Percentiles rank a stretch among this genome's conserved stretches.
These are phyloP conservation scores for Ooceraea biroi DNA, from an alignment of 1,140 invertebrate genomes.

Conservation along the genomic window DNA sequence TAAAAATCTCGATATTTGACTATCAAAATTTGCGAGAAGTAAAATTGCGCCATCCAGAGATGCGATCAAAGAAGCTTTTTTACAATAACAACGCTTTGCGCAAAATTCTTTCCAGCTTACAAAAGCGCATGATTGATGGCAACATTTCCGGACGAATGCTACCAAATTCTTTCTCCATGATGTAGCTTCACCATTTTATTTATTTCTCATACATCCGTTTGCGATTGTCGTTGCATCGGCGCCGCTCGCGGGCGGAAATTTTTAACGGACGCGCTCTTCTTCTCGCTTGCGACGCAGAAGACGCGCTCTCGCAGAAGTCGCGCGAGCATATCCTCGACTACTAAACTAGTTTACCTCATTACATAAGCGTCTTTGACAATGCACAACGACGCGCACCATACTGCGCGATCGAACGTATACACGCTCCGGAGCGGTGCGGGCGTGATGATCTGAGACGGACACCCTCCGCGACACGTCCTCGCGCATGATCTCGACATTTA, in stretches of 20 bases:
- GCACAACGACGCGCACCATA: conserved; percentile 69
- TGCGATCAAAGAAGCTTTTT: background rate
- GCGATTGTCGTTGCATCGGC: background rate
- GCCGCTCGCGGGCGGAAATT: conserved; percentile 15
- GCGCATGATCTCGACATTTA: background rate
- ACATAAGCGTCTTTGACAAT: conserved; percentile 70
- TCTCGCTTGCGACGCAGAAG: conserved; percentile 29
- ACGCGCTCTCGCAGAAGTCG: background rate
- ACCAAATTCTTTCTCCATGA: too few species aligned
- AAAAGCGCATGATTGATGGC: background rate
- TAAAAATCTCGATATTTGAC: background rate
- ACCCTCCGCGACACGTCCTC: conserved; percentile 9
- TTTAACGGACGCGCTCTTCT: conserved; percentile 18
- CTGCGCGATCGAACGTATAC: conserved; percentile 46
- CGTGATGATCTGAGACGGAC: conserved; percentile 39
- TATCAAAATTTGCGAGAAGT: background rate
- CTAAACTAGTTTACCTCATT: conserved; percentile 69
- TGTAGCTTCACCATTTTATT: background rate
- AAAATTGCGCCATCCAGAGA: background rate
- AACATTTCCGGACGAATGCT: background rate
- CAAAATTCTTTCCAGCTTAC: background rate
- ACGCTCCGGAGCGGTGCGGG: background rate
- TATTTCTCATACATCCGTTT: background rate
- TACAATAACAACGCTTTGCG: background rate
- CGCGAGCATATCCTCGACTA: background rate